Conservation (phyloP, 2,797 vertebrate species). For the Silurus aristotelis region DNA sequence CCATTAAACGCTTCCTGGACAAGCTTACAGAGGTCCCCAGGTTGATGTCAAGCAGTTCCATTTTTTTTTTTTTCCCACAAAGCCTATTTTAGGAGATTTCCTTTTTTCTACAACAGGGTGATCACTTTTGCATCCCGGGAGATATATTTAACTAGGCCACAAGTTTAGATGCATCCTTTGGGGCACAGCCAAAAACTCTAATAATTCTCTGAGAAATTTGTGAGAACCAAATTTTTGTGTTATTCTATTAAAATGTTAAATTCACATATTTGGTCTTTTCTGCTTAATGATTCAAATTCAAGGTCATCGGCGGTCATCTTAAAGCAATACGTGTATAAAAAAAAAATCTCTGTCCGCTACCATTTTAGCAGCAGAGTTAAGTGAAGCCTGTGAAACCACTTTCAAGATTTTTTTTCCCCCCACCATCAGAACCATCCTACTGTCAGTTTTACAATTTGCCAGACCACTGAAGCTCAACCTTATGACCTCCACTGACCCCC, state of each 20-base stretch:
- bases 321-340: not conserved
- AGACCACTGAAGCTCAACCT: constrained; percentile 75
- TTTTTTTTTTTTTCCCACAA: not conserved
- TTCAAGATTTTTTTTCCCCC: constrained; percentile 47
- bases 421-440: constrained; percentile 53
- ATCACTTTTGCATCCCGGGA: not conserved
- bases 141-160: not conserved
- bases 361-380: constrained; percentile 31
- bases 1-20: not conserved
- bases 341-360: constrained; percentile 12
- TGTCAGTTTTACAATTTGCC: constrained; percentile 75
- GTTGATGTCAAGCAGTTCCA: not conserved
- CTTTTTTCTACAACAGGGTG: not conserved
- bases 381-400: constrained; percentile 23
- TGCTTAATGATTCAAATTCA: not conserved
- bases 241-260: not conserved
- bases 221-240: not conserved
- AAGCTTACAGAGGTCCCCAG: not conserved
- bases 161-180: not conserved
- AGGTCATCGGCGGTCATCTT: not conserved
- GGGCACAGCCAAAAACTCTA: not conserved
- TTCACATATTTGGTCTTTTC: too few species aligned
- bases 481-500: constrained; percentile 74
- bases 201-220: not conserved
- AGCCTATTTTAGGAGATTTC: not conserved